These are phyloP conservation scores for Plectrocnemia conspersa DNA, from an alignment of 1,140 invertebrate genomes.

Conservation along the genomic window DNA sequence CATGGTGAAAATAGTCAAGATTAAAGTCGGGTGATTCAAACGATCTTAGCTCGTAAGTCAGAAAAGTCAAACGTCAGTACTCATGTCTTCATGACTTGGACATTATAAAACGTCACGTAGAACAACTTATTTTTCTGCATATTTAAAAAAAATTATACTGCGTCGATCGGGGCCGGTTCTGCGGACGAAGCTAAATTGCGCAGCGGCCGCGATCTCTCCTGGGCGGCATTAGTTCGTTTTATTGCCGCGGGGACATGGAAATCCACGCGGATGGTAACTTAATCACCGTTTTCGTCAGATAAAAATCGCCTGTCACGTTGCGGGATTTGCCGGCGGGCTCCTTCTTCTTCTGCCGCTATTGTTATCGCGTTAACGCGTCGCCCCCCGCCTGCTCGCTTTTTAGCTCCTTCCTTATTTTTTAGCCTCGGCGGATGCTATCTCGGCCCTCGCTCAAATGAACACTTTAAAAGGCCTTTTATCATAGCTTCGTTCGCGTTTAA, in stretches of 20 bases:
- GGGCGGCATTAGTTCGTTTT: neutral
- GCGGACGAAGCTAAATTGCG: neutral
- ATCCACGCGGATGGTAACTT: conserved; percentile 15
- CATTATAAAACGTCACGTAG: no score
- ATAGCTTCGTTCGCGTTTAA: no score
- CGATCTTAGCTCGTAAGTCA: no score
- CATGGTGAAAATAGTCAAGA: no score
- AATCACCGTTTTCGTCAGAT: conserved; percentile 33
- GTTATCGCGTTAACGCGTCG: conserved; percentile 25
- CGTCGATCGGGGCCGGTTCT: neutral
- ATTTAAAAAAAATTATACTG: no score
- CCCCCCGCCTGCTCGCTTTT: neutral
- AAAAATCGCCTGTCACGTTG: conserved; percentile 29
- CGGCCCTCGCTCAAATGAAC: neutral
- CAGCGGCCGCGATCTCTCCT: neutral
- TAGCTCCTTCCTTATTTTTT: neutral
- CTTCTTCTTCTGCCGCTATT: conserved; percentile 19
- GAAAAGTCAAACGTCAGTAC: no score
- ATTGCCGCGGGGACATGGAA: neutral
- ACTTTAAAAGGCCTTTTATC: conserved; percentile 10
- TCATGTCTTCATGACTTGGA: no score
- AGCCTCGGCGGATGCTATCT: conserved; percentile 1
- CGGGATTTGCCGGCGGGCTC: conserved; percentile 22
- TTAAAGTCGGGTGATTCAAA: no score
- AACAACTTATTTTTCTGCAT: no score